phyloP scores from a whole-genome alignment of 37 sponge, comb jelly and placozoan genomes.

The Spongilla lacustris region DNA sequence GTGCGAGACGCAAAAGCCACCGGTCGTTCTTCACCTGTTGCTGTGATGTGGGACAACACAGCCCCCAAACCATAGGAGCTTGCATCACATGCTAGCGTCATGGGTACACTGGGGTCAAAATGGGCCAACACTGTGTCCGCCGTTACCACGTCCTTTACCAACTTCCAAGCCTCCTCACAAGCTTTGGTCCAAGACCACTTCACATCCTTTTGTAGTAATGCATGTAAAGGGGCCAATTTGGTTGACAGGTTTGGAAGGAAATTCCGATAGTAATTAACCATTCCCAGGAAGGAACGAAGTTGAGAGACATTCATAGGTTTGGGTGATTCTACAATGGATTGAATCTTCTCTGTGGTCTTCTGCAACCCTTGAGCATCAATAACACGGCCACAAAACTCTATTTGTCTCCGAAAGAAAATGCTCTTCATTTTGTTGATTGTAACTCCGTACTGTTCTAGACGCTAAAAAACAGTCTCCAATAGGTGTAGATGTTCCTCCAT shows the following conservation, averaged over 20 bases:
- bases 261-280: conserved; percentile 13
- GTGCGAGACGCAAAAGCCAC: conserved; percentile 66
- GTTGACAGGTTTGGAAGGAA: not conserved
- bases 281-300: too few species aligned
- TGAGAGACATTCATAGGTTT: too few species aligned
- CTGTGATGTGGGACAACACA: conserved; percentile 49
- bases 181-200: not conserved
- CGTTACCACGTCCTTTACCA: not conserved
- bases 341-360: too few species aligned
- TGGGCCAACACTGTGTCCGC: conserved; percentile 26
- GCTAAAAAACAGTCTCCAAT: too few species aligned
- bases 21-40: conserved; percentile 38
- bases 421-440: too few species aligned
- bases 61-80: conserved; percentile 50
- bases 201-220: not conserved
- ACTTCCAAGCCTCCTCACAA: not conserved
- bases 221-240: not conserved
- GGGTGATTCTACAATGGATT: too few species aligned
- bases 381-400: too few species aligned
- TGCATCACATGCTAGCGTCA: conserved; percentile 42
- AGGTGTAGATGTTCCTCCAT: too few species aligned
- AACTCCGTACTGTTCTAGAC: too few species aligned
- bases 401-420: too few species aligned
- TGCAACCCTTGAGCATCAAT: too few species aligned
- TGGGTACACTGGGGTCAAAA: conserved; percentile 27